Evolutionary conservation across 1,140 invertebrate genomes (phyloP), one percentile per base, ranked within the genome.

Genomic region (Atta texana): DNA sequence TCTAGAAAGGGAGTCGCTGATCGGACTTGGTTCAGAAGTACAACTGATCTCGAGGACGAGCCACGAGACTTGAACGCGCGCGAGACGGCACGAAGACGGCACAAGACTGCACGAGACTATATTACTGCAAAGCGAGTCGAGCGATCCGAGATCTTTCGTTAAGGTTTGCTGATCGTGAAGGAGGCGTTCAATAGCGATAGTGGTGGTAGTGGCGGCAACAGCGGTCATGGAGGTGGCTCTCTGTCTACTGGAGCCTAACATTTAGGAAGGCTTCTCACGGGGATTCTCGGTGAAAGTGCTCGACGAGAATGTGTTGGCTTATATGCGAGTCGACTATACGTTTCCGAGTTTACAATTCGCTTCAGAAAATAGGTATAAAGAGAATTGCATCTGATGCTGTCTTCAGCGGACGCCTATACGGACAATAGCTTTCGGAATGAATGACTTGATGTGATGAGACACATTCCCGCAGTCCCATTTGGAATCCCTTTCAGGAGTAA

Each of bases 231-330:
- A 85, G 71, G 72, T 77, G 77, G 76, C 69, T 51, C 74, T 80
- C 74, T 80, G 81, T 78, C 88, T 77, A 88, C 49, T 69, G 53
- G 80, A 66, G 85, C 59, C 77, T 89, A 86, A 63, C 39, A 34
- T 57, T 74, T 84, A 74, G 66, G 85, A 64, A 61, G 39, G n/a
- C 57, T 88, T 88, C 82, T 90, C 82, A 71, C 71, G 34, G 77
- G 14, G 63, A 85, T 59, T 31, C 82, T 55, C 55, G 89, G 90
- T 87, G 90, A 91, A 91, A 91, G 90, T 91, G 89, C 34, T 59
- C 31, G 57, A 49, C 39, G 34, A 57, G 85, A 31, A 31, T 59
- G 28, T 80, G 51, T 78, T 80, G 84, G 4, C 24, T 57, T 21
- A 10, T 44, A 44, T 44, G 39, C 49, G 28, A 8, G 34, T 21